Base-by-base conservation (phyloP, 1,140 invertebrate species). In the Maconellicoccus hirsutus region DNA sequence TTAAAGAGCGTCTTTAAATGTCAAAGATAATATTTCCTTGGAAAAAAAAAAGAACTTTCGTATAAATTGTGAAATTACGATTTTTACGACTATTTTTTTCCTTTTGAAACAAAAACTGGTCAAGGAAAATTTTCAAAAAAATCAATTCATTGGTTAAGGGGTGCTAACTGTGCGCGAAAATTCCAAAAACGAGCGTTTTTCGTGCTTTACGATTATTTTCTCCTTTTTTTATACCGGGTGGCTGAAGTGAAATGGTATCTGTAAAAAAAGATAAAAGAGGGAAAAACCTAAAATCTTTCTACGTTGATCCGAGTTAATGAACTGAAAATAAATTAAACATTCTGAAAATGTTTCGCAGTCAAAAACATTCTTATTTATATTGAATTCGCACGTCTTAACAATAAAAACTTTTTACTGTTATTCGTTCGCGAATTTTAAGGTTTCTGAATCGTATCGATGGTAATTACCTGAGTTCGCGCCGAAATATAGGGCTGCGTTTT, bases 341-440 rank as follows among this genome's bases (percentile, higher is more conserved):
- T 52, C 42, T 19, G n/a, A 52, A 52, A 52, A 52, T 52, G 42
- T 52, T 52, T 19, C 12, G 16, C n/a, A 52, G 42, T 52, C 42
- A 52, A 52, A 52, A 52, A 52, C 42, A 52, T 52, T 52, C 42
- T 52, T 52, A 52, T 52, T 52, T 52, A 52, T 52, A 52, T 52
- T 52, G 42, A 52, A 52, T 52, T 52, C 42, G 42, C 42, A 52
- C 42, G 42, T 52, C 42, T 52, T 52, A 52, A 52, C 42, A 52
- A 52, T 52, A 52, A 52, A 52, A 52, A 52, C 42, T 52, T 52
- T 52, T 52, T 16, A 33, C 29, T 12, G 29, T 33, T 33, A 33
- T 33, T 6, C 29, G 29, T 33, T 33, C 12, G 29, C 29, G 29
- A 33, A 33, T 33, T 33, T 33, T 33, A 33, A 33, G 29, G 29